These are phyloP conservation scores for Leucophenga varia DNA, from an alignment of 1,140 invertebrate genomes.

Conservation along the genomic window DNA sequence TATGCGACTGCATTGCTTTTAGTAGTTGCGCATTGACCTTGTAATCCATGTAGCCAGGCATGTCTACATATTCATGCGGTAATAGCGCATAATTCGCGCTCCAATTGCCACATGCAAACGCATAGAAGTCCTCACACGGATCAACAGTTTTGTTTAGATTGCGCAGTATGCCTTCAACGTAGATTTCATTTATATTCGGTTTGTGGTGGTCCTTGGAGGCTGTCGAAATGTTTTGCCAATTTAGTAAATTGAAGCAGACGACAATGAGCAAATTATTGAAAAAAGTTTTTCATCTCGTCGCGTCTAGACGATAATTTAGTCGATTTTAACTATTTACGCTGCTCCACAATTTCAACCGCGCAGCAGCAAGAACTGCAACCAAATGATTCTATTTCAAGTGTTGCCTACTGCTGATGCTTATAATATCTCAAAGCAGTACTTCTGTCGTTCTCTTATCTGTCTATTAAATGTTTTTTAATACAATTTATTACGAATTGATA, in stretches of 20 bases:
- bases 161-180: slow-evolving; percentile 17
- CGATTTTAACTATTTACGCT: too few species aligned
- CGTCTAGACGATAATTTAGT: neutral
- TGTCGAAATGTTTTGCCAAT: neutral
- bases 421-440: slow-evolving; percentile 11
- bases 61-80: slow-evolving; percentile 20
- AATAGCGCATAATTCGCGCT: slow-evolving; percentile 16
- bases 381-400: slow-evolving; percentile 17
- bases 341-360: neutral
- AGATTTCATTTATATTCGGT: slow-evolving; percentile 6
- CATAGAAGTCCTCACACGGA: slow-evolving; percentile 38
- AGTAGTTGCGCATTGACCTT: slow-evolving; percentile 24
- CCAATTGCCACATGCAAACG: slow-evolving; percentile 37
- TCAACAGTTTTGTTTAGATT: slow-evolving; percentile 30
- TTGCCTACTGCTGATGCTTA: slow-evolving; percentile 15
- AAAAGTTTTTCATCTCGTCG: neutral
- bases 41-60: slow-evolving; percentile 38
- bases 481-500: neutral
- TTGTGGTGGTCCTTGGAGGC: too few species aligned
- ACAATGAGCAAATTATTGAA: too few species aligned
- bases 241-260: too few species aligned
- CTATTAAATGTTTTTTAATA: slow-evolving; percentile 15
- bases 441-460: neutral
- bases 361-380: slow-evolving; percentile 11
- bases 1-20: slow-evolving; percentile 5